Conservation (phyloP, 2,797 vertebrate genomes). For the Lepidocolaptes lacrymiger region DNA sequence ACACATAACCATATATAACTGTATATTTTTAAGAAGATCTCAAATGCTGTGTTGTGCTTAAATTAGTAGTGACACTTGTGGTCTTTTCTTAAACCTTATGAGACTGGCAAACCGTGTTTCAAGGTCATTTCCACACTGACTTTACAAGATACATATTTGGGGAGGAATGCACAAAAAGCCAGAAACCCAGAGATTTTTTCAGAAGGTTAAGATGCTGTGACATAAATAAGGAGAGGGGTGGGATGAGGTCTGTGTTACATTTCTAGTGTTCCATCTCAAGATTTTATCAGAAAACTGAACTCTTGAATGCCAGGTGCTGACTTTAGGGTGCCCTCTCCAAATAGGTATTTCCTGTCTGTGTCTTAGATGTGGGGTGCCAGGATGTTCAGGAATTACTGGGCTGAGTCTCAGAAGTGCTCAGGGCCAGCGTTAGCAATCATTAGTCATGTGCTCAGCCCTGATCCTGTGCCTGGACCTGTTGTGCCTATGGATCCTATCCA, state of each 20-base stretch:
- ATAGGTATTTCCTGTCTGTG: not conserved
- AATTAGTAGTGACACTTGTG: not conserved
- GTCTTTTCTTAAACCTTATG: not conserved
- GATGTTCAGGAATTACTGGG: not conserved
- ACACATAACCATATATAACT: not conserved
- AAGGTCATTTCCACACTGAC: not conserved
- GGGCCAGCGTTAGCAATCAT: not conserved
- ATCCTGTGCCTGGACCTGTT: not conserved
- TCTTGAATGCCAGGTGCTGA: not conserved
- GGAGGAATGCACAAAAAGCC: not conserved
- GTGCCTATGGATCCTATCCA: not conserved
- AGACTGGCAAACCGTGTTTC: not conserved
- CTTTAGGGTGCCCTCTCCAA: not conserved
- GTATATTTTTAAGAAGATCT: not conserved
- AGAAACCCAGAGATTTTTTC: not conserved
- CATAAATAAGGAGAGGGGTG: not conserved
- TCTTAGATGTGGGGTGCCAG: not conserved
- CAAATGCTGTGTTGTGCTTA: not conserved
- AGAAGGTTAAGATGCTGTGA: not conserved
- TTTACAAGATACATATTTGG: not conserved
- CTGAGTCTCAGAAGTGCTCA: not conserved
- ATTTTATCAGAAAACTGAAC: not conserved
- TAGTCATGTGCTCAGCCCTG: not conserved
- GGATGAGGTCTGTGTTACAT: not conserved
- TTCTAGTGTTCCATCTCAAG: not conserved